Evolutionary conservation across 2,888 invertebrate genomes (phyloP), one percentile per base, ranked within the genome.

Genomic region (Euplagia quadripunctaria): DNA sequence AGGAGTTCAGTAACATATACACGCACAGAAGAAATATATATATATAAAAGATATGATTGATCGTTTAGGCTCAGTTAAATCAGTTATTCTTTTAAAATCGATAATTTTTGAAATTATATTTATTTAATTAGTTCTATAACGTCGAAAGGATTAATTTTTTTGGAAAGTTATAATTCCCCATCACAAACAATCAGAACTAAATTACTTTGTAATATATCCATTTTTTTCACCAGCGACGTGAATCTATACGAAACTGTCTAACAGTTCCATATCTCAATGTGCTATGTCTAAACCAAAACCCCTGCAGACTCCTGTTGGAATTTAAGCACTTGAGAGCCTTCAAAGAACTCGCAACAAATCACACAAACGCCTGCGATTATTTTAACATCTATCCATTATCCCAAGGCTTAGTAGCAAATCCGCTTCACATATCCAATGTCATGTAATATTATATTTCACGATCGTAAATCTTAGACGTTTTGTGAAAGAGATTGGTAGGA

Each of bases 401-500:
- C 61, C 20, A 66, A 20, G 61, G 31, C 46, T 69, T 68, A 58
- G 43, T 46, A 31, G 8, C 20, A 64, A 64, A 71, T 74, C 52
- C 68, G 58, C 63, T 66, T 43, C 61, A 68, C 73, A 70, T 77
- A 74, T 74, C 75, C 75, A 74, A 79, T 64, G 72, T 79, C 80
- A 75, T 83, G 75, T 70, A 65, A 77, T 73, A 73, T 73, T 75
- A 79, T 76, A 80, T 79, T 82, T 76, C 71, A 80, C 73, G 80
- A 79, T 72, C 82, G 75, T 79, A 78, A 81, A 84, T 84, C 82
- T 83, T 75, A 81, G 74, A 81, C 74, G 81, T 84, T 82, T 79
- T 82, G 77, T 76, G 71, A 76, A 79, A 71, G 71, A 84, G 81
- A 83, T 83, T 81, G 83, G 82, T 82, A 66, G 82, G 84, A 84